Evolutionary conservation across 2,797 vertebrate species (phyloP).

Genomic region (Poeciliopsis paucimaculata): DNA sequence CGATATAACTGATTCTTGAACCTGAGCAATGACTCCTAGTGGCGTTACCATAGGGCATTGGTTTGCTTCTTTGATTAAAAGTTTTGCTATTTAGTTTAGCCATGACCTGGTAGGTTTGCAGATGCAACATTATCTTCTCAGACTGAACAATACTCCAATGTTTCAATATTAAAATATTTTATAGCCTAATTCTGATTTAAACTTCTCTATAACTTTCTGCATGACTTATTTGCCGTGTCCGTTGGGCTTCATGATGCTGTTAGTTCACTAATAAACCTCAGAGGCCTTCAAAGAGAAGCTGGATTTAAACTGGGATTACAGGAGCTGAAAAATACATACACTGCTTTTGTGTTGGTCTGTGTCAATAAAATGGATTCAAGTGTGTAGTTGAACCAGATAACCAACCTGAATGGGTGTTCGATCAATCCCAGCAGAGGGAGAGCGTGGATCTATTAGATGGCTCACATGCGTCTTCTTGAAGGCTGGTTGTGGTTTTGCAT

Average conservation of each 20-base stretch:
- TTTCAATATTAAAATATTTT: background rate
- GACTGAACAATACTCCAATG: background rate
- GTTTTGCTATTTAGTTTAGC: background rate
- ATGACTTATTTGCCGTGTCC: background rate
- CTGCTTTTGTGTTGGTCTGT: background rate
- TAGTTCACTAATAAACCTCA: background rate
- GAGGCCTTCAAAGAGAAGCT: background rate
- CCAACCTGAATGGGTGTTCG: slow-evolving; percentile 84
- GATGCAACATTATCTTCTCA: background rate
- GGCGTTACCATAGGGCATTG: background rate
- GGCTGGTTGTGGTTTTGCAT: slow-evolving; percentile 57
- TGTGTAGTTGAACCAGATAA: background rate
- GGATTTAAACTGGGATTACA: background rate
- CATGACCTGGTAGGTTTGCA: background rate
- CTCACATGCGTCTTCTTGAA: slow-evolving; percentile 55
- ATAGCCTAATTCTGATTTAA: background rate
- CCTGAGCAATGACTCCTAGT: background rate
- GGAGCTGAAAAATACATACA: background rate
- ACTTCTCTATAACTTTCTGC: background rate
- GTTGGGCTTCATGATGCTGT: background rate
- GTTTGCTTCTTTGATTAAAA: background rate
- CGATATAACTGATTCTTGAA: background rate
- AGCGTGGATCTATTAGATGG: slow-evolving; percentile 78
- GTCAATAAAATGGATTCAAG: background rate
- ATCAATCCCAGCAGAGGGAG: slow-evolving; percentile 72